phyloP scores from a whole-genome alignment of 2,888 invertebrate genomes.

The Brachyptera putata region DNA sequence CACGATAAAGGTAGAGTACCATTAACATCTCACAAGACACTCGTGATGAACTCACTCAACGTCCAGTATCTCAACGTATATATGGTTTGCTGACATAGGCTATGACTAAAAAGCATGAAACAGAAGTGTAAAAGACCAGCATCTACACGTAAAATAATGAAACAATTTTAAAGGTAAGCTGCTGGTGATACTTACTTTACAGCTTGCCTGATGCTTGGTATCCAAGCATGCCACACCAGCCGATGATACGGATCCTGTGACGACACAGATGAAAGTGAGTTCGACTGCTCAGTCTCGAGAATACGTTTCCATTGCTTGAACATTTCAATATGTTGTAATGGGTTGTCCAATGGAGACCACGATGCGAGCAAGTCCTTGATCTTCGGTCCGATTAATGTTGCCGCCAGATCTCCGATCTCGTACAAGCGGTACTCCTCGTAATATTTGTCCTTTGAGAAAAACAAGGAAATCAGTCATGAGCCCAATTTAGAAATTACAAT shows the following conservation, averaged over 20 bases:
- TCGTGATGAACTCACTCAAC: no score
- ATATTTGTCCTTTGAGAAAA: constrained; percentile 52
- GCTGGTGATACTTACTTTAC: constrained; percentile 64
- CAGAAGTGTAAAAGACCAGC: no score
- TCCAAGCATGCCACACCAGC: constrained; percentile 85
- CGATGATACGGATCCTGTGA: constrained; percentile 69
- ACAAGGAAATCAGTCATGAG: no score
- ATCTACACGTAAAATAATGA: no score
- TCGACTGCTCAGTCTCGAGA: constrained; percentile 45
- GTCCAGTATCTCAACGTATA: no score
- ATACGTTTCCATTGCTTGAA: constrained; percentile 69
- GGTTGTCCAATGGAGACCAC: constrained; percentile 76
- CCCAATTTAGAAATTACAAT: no score
- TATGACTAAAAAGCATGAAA: no score
- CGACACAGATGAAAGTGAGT: constrained; percentile 44
- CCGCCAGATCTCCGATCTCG: constrained; percentile 76
- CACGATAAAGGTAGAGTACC: no score
- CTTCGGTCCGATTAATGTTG: constrained; percentile 78
- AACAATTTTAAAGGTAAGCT: no score
- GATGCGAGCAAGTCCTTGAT: constrained; percentile 66
- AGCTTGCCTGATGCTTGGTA: constrained; percentile 73
- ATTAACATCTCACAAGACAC: no score
- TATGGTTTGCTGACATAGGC: no score
- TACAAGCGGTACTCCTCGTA: constrained; percentile 78
- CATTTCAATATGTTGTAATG: constrained; percentile 59